These are phyloP conservation scores for Hyppa rectilinea DNA, from an alignment of 2,888 invertebrate genomes.

Conservation along the genomic window DNA sequence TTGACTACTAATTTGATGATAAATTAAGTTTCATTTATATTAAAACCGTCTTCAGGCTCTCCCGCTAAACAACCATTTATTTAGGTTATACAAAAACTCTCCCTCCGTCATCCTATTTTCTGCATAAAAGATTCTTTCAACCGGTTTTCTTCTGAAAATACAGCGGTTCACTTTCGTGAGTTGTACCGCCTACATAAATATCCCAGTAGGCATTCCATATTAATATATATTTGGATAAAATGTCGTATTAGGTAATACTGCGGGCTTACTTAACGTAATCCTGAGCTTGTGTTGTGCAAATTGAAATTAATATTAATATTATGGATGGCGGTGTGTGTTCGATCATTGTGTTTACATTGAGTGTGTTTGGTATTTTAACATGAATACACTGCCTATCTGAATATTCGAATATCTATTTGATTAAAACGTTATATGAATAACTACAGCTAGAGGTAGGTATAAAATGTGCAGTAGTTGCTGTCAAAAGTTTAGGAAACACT, in stretches of 20 bases:
- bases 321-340: slow-evolving; percentile 51
- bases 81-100: slow-evolving; percentile 19
- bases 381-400: slow-evolving; percentile 45
- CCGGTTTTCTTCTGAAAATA: slow-evolving; percentile 48
- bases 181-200: slow-evolving; percentile 34
- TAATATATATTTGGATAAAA: slow-evolving; percentile 53
- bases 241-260: slow-evolving; percentile 46
- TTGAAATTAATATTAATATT: slow-evolving; percentile 71
- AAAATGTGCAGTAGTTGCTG: slow-evolving; percentile 35
- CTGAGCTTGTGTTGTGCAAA: slow-evolving; percentile 65
- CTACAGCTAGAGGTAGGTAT: slow-evolving; percentile 5
- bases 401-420: slow-evolving; percentile 59
- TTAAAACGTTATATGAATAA: slow-evolving; percentile 36
- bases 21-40: slow-evolving; percentile 16
- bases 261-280: slow-evolving; percentile 61
- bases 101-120: slow-evolving; percentile 38
- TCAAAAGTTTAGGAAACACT: slow-evolving; percentile 12
- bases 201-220: slow-evolving; percentile 27
- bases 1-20: too few species aligned
- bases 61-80: slow-evolving; percentile 28
- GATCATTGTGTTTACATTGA: slow-evolving; percentile 52
- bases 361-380: slow-evolving; percentile 61
- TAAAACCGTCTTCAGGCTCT: slow-evolving; percentile 9
- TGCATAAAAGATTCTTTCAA: slow-evolving; percentile 42
- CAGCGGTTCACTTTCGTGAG: slow-evolving; percentile 22